Percentiles rank a stretch among this genome's conserved stretches.
Evolutionary conservation across 2,797 vertebrate species (phyloP).

Genomic region (Carduelis carduelis): DNA sequence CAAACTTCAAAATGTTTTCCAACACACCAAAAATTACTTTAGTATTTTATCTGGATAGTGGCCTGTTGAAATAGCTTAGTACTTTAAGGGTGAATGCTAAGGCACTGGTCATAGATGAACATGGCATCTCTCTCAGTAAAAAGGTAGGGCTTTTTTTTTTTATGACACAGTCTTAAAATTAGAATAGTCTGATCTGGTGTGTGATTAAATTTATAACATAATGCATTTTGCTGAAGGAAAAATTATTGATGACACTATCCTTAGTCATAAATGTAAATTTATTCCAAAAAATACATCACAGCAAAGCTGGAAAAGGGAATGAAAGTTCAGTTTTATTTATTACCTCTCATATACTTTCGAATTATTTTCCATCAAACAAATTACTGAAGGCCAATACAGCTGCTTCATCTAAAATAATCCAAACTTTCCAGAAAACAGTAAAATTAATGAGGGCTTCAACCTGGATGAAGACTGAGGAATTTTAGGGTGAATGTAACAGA

Average conservation of each 20-base stretch:
- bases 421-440: background rate
- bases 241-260: constrained; percentile 31
- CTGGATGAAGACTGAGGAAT: background rate
- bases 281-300: constrained; percentile 25
- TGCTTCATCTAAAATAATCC: background rate
- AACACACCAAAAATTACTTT: background rate
- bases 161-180: background rate
- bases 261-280: constrained; percentile 42
- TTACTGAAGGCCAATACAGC: background rate
- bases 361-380: constrained; percentile 26
- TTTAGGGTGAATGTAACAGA: background rate
- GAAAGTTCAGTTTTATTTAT: constrained; percentile 19
- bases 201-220: constrained; percentile 30
- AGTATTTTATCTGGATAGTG: background rate
- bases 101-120: background rate
- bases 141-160: accelerated
- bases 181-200: background rate
- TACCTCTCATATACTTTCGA: background rate
- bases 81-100: background rate
- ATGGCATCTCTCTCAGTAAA: background rate
- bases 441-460: background rate
- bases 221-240: background rate
- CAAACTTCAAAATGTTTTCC: background rate
- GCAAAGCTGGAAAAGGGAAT: background rate
- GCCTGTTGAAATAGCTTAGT: background rate